Evolutionary conservation across 2,113 vertebrate genomes (phyloP), one percentile per base, ranked within the genome.

Genomic region (Hipposideros armiger): DNA sequence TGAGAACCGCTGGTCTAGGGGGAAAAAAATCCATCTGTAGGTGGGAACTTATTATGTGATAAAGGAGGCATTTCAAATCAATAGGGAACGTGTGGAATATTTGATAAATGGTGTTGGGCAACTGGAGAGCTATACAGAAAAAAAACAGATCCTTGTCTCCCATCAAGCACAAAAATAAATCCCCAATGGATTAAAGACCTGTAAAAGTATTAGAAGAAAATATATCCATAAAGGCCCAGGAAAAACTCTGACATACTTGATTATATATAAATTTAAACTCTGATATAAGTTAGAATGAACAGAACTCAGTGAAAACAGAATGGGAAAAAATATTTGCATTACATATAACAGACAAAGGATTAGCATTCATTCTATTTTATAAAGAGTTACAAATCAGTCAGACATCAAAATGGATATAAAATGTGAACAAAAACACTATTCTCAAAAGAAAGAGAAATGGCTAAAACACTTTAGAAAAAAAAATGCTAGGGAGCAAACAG

Each of bases 381-480:
- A 80, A 82, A 36, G 54, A 87, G 17, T 60, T 52, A 83, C 36
- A 84, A 76, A 40, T 80, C 58, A 84, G 36, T 78, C 90, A 90
- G 72, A 85, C 10, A 78, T 81, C 56, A 52, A 96, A 80, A 73
- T 45, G 40, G 58, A 85, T 4, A 50, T 72, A 77, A 36, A 90
- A 85, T 19, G 26, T 45, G 64, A 87, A 84, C 24, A 66, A 90
- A 69, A 20, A 85, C 2, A 69, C 36, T 32, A 76, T 93, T 93
- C 52, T 96, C 66, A 90, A 94, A 94, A 89, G 36, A 89, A 85
- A 94, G 60, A 89, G 28, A 89, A 62, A 81, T 45, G 32, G 77
- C 73, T 64, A 81, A 76, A 93, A 76, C 19, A 66, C 7, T 45
- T 60, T 30, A n/a, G 24, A 56, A 2, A 45, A 58, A 58, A 80